Base-by-base conservation (phyloP, 1,140 invertebrate species). In the Helicoverpa zea region DNA sequence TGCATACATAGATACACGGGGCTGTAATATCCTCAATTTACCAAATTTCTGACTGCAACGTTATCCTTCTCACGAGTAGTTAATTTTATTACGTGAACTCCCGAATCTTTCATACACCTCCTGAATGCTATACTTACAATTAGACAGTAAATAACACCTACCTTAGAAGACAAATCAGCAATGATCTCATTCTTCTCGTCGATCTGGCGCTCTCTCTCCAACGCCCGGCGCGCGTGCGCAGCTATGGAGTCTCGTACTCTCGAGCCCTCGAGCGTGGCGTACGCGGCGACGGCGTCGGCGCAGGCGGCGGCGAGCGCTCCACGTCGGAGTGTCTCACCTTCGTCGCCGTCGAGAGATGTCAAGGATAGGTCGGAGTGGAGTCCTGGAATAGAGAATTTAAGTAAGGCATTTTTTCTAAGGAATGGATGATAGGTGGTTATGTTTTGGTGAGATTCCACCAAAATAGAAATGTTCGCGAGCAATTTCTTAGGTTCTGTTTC, bases 221-320 rank as follows among this genome's bases (percentile, higher is more conserved):
- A 95, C 1, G 98, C 95, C 61, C 97, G 96, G 1, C 97, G 96
- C 56, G 97, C 96, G 12, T 97, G 96, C 74, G 97, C 96, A 49
- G 98, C 98, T 47, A 98, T 94, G 83, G 98, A 97, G 80, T 98
- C 97, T n/a, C 97, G 96, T 72, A 98, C 96, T 59, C 97, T 96
- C 35, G 98, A 98, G 0, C 98, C 96, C 87, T 97, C 97, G 7
- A 97, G 96, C 47, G 97, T 97, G 12, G 98, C 94, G 51, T 97
- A 96, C n/a, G 97, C 94, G 1, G 96, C 95, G 13, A 97, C 97
- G 0, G 97, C 95, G 83, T 97, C 97, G 73, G 97, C 97, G 5
- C 97, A 97, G 47, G 97, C 95, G 5, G 96, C 95, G 1, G 95
- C 94, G 0, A 96, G 88, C 78, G 96, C 96, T 0, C 96, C 96